phyloP scores from a whole-genome alignment of 2,113 vertebrate genomes.

The Brachyhypopomus gauderio region DNA sequence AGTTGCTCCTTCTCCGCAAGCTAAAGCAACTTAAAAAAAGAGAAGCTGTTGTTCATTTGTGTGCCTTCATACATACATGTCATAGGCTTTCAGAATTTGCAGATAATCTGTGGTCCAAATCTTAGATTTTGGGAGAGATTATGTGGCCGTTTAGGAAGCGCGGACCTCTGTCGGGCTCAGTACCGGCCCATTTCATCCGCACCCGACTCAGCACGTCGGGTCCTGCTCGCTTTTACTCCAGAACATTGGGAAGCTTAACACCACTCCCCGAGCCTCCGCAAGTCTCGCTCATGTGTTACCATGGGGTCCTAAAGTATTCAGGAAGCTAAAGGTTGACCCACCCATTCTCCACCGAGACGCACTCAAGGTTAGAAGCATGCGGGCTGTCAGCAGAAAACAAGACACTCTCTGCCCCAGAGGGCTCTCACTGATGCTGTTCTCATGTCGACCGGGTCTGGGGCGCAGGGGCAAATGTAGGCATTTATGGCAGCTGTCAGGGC shows the following conservation, averaged over 20 bases:
- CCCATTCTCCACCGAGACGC: background rate
- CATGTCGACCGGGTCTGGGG: conserved; percentile 11
- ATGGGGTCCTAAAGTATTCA: conserved; percentile 14
- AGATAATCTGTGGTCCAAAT: background rate
- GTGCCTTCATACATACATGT: background rate
- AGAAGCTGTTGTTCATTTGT: background rate
- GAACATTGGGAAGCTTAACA: background rate
- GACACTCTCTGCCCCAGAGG: conserved; percentile 19
- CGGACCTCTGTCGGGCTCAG: background rate
- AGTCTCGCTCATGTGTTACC: background rate
- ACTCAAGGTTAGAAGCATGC: conserved; percentile 18
- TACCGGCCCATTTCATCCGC: background rate
- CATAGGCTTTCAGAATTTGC: too few species aligned
- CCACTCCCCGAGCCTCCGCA: background rate
- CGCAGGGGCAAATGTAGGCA: background rate
- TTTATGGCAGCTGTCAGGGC: conserved; percentile 13
- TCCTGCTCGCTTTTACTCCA: background rate
- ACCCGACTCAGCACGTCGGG: background rate
- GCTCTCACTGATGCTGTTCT: conserved; percentile 30
- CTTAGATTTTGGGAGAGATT: background rate
- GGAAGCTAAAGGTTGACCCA: conserved; percentile 18
- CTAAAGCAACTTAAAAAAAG: background rate
- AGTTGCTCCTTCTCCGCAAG: background rate
- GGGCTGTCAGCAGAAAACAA: conserved; percentile 39
- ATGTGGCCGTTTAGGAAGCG: background rate